Conservation (phyloP, 2,888 invertebrate genomes). For the Halocaridina rubra region DNA sequence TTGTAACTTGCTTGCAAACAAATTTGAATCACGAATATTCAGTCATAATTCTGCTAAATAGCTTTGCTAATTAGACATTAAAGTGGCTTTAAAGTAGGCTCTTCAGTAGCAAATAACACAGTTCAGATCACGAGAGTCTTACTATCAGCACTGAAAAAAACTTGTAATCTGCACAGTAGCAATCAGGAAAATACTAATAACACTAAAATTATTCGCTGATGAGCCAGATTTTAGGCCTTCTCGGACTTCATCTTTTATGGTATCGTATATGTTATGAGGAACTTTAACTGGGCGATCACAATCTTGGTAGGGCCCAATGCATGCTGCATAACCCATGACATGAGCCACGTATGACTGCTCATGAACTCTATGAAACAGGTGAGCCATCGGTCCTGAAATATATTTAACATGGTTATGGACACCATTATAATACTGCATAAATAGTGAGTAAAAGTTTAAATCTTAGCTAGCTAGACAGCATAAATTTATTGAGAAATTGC, state of each 20-base stretch:
- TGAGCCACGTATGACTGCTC: conserved; percentile 92
- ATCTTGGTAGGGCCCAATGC: conserved; percentile 73
- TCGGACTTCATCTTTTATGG: not conserved
- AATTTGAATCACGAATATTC: too few species aligned
- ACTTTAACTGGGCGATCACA: conserved; percentile 14
- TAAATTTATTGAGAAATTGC: too few species aligned
- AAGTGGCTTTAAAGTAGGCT: too few species aligned
- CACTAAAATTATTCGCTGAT: not conserved
- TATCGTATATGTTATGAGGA: not conserved
- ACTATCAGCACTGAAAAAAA: not conserved
- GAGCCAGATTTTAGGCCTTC: not conserved
- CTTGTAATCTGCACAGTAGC: not conserved
- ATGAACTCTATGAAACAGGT: conserved; percentile 88
- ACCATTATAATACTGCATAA: too few species aligned
- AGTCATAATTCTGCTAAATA: too few species aligned
- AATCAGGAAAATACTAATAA: not conserved
- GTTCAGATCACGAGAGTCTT: too few species aligned
- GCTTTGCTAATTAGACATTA: too few species aligned
- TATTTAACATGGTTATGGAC: too few species aligned
- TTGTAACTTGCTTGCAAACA: too few species aligned
- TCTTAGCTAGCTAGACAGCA: too few species aligned
- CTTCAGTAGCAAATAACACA: too few species aligned
- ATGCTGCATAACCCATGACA: conserved; percentile 84
- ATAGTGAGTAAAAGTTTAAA: too few species aligned
- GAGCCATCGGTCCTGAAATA: conserved; percentile 85